Percentiles rank a stretch among this genome's conserved stretches.
phyloP scores from a whole-genome alignment of 2,888 invertebrate genomes.

The Lysandra bellargus region DNA sequence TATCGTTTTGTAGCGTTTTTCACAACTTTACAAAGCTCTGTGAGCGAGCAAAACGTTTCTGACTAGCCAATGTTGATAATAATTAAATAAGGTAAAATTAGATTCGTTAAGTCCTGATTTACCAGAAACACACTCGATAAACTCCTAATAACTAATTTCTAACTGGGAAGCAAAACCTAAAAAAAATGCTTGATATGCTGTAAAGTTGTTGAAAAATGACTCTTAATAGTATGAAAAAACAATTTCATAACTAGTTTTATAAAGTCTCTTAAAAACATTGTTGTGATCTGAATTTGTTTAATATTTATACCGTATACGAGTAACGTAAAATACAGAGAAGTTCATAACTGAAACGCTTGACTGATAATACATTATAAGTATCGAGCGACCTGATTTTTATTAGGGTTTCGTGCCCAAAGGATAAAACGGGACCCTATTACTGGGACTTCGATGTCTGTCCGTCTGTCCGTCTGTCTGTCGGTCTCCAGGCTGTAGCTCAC shows the following conservation, averaged over 20 bases:
- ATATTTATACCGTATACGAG: not conserved
- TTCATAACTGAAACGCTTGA: not conserved
- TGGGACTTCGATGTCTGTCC: no score
- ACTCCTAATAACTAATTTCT: not conserved
- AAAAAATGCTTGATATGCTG: not conserved
- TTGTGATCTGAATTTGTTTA: not conserved
- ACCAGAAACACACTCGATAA: not conserved
- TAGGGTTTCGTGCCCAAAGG: no score
- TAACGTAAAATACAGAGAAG: not conserved
- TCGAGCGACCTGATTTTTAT: not conserved
- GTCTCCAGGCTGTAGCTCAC: no score
- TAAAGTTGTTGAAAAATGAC: no score
- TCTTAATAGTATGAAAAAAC: no score
- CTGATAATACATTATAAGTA: not conserved
- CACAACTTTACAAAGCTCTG: not conserved
- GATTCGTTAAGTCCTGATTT: not conserved
- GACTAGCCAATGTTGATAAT: not conserved
- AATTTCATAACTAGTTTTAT: no score
- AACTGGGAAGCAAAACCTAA: not conserved
- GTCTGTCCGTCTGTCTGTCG: no score
- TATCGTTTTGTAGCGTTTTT: slow-evolving; percentile 12
- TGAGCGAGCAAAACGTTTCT: not conserved
- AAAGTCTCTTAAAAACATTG: no score
- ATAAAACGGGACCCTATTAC: no score
- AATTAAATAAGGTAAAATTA: not conserved